Evolutionary conservation across 1,140 invertebrate species (phyloP).

Genomic region (Paralvinella palmiformis): DNA sequence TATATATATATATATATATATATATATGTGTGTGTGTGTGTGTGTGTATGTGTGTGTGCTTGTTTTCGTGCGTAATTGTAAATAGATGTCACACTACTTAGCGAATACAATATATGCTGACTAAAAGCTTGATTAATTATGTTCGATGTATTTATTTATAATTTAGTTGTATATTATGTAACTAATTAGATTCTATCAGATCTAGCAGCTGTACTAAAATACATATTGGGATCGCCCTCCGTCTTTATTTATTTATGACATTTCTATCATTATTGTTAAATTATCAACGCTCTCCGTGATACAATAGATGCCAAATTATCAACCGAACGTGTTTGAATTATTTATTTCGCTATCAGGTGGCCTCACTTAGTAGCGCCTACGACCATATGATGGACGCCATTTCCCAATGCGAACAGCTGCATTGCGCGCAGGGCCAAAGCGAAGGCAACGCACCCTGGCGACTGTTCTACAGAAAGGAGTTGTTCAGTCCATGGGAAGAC

Average conservation of each 20-base stretch:
- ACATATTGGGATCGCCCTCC: background rate
- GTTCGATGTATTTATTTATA: too few relatives aligned
- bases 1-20: too few relatives aligned
- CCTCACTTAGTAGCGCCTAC: slow-evolving; percentile 37
- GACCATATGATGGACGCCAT: slow-evolving; percentile 42
- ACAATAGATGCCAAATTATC: background rate
- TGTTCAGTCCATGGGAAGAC: slow-evolving; percentile 40
- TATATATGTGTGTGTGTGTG: too few relatives aligned
- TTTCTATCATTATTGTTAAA: background rate
- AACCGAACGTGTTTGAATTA: background rate
- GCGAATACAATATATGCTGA: too few relatives aligned
- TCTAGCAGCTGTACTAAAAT: background rate
- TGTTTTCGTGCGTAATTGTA: too few relatives aligned
- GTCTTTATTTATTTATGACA: background rate
- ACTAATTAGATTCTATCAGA: background rate
- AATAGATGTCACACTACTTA: too few relatives aligned
- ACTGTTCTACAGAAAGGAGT: slow-evolving; percentile 40
- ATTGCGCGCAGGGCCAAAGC: slow-evolving; percentile 18
- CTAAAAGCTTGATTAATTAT: too few relatives aligned
- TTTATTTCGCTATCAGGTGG: slow-evolving; percentile 29
- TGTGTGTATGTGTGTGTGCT: too few relatives aligned
- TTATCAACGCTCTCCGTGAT: background rate
- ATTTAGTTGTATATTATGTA: background rate
- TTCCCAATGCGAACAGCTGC: slow-evolving; percentile 41
- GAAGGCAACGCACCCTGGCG: slow-evolving; percentile 39